These are phyloP conservation scores for Lasioglossum leucozonium DNA, from an alignment of 2,888 invertebrate genomes.

Conservation along the genomic window DNA sequence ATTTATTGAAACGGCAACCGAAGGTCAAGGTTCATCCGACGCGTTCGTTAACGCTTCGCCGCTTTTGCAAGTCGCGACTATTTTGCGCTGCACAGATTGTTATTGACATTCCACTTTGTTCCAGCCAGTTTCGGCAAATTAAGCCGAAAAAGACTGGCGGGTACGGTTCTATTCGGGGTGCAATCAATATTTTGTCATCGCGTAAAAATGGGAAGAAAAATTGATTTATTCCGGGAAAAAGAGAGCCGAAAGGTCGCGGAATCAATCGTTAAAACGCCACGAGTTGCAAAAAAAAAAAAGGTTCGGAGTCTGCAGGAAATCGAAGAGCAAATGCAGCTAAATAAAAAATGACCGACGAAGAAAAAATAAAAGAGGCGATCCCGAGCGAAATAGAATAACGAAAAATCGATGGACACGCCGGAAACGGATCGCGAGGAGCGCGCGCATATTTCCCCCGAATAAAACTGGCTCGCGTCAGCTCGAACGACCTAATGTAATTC, in stretches of 20 bases:
- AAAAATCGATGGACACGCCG: neutral
- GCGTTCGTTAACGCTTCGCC: neutral
- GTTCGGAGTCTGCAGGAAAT: neutral
- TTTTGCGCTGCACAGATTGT: neutral
- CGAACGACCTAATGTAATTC: neutral
- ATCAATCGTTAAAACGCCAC: neutral
- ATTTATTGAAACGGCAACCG: neutral
- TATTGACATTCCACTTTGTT: neutral
- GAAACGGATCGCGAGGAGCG: neutral
- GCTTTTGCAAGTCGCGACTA: neutral
- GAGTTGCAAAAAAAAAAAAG: neutral
- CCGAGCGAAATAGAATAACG: neutral
- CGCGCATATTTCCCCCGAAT: conserved; percentile 8
- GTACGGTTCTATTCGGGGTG: neutral
- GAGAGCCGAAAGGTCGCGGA: neutral
- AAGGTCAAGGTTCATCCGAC: neutral
- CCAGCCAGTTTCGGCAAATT: neutral
- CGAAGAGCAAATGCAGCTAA: neutral
- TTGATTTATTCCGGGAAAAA: neutral
- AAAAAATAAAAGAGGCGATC: neutral
- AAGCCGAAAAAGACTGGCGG: no score
- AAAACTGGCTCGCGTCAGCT: conserved; percentile 22
- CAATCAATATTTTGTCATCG: neutral
- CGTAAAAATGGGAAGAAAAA: neutral
- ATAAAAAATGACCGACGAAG: neutral